Base-by-base conservation (phyloP, 2,888 invertebrate genomes). In the Hemaris fuciformis region DNA sequence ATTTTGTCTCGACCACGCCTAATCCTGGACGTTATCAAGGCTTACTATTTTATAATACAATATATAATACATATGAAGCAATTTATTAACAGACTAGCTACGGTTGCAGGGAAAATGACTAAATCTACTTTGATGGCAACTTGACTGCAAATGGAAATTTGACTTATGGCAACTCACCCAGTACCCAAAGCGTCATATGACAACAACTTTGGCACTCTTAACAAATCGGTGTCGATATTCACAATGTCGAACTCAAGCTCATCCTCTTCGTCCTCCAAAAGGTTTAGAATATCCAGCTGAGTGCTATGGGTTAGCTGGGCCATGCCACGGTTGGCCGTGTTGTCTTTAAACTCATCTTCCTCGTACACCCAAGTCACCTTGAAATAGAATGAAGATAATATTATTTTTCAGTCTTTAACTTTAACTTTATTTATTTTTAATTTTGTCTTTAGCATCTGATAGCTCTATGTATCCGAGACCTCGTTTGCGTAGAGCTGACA, bases 181-280 rank as follows among this genome's bases (percentile, higher is more conserved):
- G 41, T 48, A 3, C 62, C 56, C 3, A 72, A 60, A 57, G 70
- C 67, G 2, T 80, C 80, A 46, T 77, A 79, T 1, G 76, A 74
- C 20, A 90, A 67, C 34, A 85, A 63, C 53, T 80, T 73, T 0
- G 89, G 89, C 59, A 88, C 76, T 61, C 79, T 75, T 65, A 91
- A 61, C 38, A 85, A 70, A 15, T 83, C 73, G 0, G 79, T 80
- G 43, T 87, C 83, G 43, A 92, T 91, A 63, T 92, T 92, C 7
- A 91, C 70, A 25, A 92, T 92, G 27, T 91, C 91, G 57, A 81
- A 92, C 25, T 94, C 93, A 57, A 94, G 84, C 38, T 95, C 89
- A 0, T 93, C 79, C 0, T 94, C 93, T 0, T 94, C 92, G 25
- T 94, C 93, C 56, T 85, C 80, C 13, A 90, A 68, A 1, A 89